phyloP scores from a whole-genome alignment of 2,888 invertebrate species.

The Sclerodermus sp. region DNA sequence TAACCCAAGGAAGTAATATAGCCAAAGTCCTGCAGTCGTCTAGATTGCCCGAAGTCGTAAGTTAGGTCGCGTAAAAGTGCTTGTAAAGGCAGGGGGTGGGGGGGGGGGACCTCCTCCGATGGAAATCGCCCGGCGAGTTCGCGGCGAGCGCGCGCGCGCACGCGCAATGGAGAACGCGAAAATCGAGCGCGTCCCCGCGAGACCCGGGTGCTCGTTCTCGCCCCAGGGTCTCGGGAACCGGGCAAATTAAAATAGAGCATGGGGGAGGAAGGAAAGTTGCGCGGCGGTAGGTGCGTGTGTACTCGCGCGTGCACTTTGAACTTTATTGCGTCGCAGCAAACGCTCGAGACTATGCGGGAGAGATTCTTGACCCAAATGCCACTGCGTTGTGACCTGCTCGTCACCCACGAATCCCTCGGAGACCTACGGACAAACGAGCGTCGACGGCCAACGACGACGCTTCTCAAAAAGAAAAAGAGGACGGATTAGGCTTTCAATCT shows the following conservation, averaged over 20 bases:
- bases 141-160: no score
- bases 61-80: constrained; percentile 41
- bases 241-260: constrained; percentile 34
- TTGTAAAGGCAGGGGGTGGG: constrained; percentile 32
- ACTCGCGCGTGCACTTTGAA: not conserved
- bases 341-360: constrained; percentile 44
- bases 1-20: constrained; percentile 42
- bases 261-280: constrained; percentile 24
- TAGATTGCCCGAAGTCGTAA: constrained; percentile 38
- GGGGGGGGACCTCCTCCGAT: no score
- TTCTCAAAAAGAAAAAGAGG: no score
- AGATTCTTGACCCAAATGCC: constrained; percentile 49
- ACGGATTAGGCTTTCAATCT: no score
- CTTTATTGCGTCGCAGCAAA: not conserved
- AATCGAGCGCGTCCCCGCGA: no score
- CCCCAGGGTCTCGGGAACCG: constrained; percentile 19
- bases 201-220: constrained; percentile 7
- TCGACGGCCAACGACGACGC: no score
- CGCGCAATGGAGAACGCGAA: no score
- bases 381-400: constrained; percentile 13
- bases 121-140: no score
- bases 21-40: constrained; percentile 29
- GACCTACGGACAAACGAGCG: no score
- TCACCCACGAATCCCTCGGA: not conserved
- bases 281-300: not conserved